Conservation (phyloP, 2,888 invertebrate genomes). For the Cataglyphis cursor region DNA sequence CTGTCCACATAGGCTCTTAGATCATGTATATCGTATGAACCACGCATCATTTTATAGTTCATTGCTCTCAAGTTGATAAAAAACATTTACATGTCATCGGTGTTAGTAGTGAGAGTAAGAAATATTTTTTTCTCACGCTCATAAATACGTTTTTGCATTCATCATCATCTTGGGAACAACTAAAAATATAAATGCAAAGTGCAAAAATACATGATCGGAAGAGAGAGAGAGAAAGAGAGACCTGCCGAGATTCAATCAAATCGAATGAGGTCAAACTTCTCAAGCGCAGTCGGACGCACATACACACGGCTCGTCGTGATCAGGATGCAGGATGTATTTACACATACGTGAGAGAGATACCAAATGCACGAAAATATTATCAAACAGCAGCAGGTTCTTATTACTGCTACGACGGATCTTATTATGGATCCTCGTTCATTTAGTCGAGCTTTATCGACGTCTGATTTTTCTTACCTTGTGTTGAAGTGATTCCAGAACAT, state of each 20-base stretch:
- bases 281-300: constrained; percentile 55
- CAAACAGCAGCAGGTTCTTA: constrained; percentile 76
- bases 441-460: constrained; percentile 69
- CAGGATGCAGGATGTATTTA: constrained; percentile 72
- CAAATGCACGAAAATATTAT: constrained; percentile 84
- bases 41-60: background rate
- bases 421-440: constrained; percentile 64
- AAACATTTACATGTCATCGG: constrained; percentile 2
- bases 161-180: background rate
- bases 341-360: constrained; percentile 62
- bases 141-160: background rate
- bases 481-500: constrained; percentile 99
- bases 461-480: constrained; percentile 94
- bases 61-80: background rate
- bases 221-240: constrained; percentile 25
- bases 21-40: constrained; percentile 11
- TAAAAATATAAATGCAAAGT: background rate
- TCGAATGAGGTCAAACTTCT: constrained; percentile 43
- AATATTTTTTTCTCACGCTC: background rate
- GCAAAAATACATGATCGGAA: constrained; percentile 28
- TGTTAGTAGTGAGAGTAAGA: background rate
- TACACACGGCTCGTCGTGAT: constrained; percentile 53
- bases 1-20: constrained; percentile 34
- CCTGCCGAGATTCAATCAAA: constrained; percentile 42
- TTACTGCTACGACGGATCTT: constrained; percentile 72